Conservation (phyloP, 2,113 vertebrate genomes). For the Thomomys bottae region DNA sequence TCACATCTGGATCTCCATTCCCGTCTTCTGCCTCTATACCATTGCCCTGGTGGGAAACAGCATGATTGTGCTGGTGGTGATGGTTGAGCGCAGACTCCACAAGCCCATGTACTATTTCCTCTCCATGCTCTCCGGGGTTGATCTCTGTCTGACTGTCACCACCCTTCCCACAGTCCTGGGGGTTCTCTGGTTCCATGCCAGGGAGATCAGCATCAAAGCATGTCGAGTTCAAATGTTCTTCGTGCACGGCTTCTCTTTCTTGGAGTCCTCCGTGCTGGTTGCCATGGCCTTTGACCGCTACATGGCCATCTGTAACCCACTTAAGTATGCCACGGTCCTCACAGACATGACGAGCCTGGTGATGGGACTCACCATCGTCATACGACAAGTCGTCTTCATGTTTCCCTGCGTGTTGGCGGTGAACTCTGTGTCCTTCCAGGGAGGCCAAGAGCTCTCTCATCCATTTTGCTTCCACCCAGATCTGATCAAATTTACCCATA, state of each 20-base stretch:
- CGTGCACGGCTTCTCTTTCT: constrained; percentile 69
- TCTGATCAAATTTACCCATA: constrained; percentile 45
- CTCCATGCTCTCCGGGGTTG: constrained; percentile 69
- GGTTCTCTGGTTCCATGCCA: constrained; percentile 71
- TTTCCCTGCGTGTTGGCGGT: constrained; percentile 32
- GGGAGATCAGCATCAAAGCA: constrained; percentile 70
- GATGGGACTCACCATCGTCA: constrained; percentile 65
- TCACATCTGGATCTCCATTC: constrained; percentile 78
- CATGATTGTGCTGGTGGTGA: constrained; percentile 62
- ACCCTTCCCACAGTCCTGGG: constrained; percentile 77
- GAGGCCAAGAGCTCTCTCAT: constrained; percentile 69
- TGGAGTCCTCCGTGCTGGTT: constrained; percentile 79
- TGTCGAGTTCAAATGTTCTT: constrained; percentile 82
- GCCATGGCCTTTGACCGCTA: constrained; percentile 79
- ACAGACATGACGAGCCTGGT: constrained; percentile 45
- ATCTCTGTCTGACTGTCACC: constrained; percentile 72
- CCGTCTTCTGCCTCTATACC: constrained; percentile 52
- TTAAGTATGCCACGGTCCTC: constrained; percentile 67
- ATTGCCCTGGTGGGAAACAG: constrained; percentile 76
- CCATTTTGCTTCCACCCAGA: constrained; percentile 79
- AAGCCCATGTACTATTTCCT: constrained; percentile 78
- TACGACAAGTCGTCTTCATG: constrained; percentile 27
- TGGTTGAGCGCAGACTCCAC: constrained; percentile 62
- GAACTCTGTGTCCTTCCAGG: constrained; percentile 59
- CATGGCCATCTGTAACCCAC: constrained; percentile 79